Evolutionary conservation across 1,140 invertebrate species (phyloP).

Genomic region (Drosophila varians): DNA sequence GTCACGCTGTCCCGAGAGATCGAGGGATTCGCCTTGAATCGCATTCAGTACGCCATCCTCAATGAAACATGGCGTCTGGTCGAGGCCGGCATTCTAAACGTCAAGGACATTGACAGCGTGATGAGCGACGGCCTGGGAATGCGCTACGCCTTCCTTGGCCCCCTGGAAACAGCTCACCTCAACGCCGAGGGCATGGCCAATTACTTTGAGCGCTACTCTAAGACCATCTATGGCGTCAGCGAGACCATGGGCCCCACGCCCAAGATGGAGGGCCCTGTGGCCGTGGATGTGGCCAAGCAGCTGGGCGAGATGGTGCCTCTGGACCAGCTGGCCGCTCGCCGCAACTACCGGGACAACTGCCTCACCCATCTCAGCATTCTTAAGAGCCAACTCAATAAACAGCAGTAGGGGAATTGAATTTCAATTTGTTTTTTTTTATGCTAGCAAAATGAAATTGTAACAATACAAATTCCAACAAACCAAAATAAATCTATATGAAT

Average conservation of each 20-base stretch:
- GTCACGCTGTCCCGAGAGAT: conserved; percentile 93
- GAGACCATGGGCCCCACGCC: conserved; percentile 90
- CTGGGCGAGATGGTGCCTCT: conserved; percentile 90
- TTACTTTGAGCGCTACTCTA: conserved; percentile 87
- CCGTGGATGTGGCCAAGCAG: conserved; percentile 87
- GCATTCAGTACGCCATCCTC: conserved; percentile 97
- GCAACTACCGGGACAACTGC: conserved; percentile 93
- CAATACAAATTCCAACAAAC: background rate
- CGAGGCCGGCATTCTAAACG: conserved; percentile 91
- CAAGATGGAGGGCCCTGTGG: conserved; percentile 88
- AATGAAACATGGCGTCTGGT: conserved; percentile 97
- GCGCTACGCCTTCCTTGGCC: conserved; percentile 97
- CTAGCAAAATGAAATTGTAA: background rate
- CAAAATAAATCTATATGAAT: background rate
- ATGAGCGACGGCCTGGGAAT: conserved; percentile 97
- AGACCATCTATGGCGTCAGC: conserved; percentile 91
- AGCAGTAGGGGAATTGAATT: conserved; percentile 1
- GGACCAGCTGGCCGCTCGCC: conserved; percentile 89
- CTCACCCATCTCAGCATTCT: conserved; percentile 92
- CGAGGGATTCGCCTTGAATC: conserved; percentile 96
- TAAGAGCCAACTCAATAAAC: conserved; percentile 87
- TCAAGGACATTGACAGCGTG: conserved; percentile 95
- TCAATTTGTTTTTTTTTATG: conserved; percentile 1
- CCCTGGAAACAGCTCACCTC: conserved; percentile 96
- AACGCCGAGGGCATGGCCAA: conserved; percentile 94